Conservation (phyloP, 2,113 vertebrate genomes). For the Gymnobelideus leadbeateri region DNA sequence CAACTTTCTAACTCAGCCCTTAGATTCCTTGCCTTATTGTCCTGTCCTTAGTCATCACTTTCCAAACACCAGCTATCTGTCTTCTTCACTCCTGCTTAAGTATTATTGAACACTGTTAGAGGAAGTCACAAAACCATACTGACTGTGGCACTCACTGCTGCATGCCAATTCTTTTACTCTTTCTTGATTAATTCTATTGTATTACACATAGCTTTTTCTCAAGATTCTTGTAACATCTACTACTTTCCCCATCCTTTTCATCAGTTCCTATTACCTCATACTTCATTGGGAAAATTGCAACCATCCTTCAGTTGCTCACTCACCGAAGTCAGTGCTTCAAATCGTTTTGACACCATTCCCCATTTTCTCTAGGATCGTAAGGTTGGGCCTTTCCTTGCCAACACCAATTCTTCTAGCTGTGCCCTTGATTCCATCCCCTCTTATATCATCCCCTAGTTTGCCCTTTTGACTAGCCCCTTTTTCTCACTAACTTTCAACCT, state of each 20-base stretch:
- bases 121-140: neutral
- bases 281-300: neutral
- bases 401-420: neutral
- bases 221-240: neutral
- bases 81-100: neutral
- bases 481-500: neutral
- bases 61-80: neutral
- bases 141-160: neutral
- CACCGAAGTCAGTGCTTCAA: neutral
- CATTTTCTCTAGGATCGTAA: neutral
- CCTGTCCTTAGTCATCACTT: neutral
- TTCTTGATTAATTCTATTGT: neutral
- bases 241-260: neutral
- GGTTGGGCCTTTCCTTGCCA: neutral
- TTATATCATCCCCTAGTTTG: neutral
- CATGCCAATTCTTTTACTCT: neutral
- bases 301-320: neutral
- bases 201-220: neutral
- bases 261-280: neutral
- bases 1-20: neutral
- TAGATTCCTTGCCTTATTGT: neutral
- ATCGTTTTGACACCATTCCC: neutral
- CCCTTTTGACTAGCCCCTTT: neutral
- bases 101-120: neutral
- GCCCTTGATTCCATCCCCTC: neutral